Evolutionary conservation across 2,113 vertebrate species (phyloP), one percentile per base, ranked within the genome.

Genomic region (Nesoenas mayeri): DNA sequence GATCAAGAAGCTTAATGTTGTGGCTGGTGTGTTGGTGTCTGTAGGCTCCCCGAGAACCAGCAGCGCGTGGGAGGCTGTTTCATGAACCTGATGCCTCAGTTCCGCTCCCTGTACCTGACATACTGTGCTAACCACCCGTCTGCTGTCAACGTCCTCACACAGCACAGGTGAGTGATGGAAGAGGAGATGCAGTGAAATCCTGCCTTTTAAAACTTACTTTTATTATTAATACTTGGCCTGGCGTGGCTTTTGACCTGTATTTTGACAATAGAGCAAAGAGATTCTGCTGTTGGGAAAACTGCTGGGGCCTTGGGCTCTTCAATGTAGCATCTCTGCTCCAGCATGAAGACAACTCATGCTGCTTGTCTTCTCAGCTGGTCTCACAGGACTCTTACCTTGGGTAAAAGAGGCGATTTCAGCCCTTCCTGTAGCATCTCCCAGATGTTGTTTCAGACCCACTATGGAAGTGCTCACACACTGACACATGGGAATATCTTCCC

Each of bases 111-210:
- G 91, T 99, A 99, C 96, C 97, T 99, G 95, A 97, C 98, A 0
- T 99, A 99, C 97, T 99, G 99, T 58, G 98, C 98, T 70, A 99
- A 99, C 92, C 99, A 99, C 89, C 99, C 99, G 0, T 98, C 98
- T 4, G 99, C 99, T 12, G 99, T 99, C 83, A 98, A 96, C 21
- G 99, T 99, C 93, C 98, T 99, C 95, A 99, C 99, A 5, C 98
- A 99, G 38, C 99, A 99, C 98, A 99, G 99, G 99, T 99, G 97
- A 98, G 97, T 80, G 62, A 15, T 48, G 48, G 42, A 70, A 61
- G 28, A 72, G 67, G 47, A 47, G n/a, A 29, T n/a, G 26, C 18
- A 44, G 53, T 42, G 25, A 81, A 73, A 60, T 31, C 25, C 10
- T 31, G 34, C 50, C 62, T 89, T 67, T 22, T 5, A 29, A 66